Base-by-base conservation (phyloP, 2,888 invertebrate genomes). In the Drosophila formosana region DNA sequence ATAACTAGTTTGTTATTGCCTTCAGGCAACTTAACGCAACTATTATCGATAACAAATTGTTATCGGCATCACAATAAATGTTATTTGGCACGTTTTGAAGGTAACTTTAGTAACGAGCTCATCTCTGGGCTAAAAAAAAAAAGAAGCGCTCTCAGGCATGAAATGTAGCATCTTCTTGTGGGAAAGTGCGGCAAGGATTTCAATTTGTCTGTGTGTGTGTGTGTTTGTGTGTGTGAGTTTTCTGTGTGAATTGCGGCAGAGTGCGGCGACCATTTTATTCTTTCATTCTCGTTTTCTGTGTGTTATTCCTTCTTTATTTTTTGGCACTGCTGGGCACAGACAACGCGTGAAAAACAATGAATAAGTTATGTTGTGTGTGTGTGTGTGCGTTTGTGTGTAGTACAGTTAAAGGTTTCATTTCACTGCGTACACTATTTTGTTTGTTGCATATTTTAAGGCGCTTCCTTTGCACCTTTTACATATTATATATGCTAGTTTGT, bases 331-430 rank as follows among this genome's bases (percentile, higher is more conserved):
- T 47, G 45, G 47, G 57, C 66, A 50, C 75, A 71, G 79, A 82
- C 65, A 73, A 51, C 70, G 72, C 80, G 86, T 79, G 82, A 80
- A 82, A 75, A 41, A 66, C 75, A 79, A 88, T 88, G 80, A 83
- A 88, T 85, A 83, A 83, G 58, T 81, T 63, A 87, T 75, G 69
- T 65, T 53, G 58, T 23, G 63, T 57, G 77, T 71, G 67, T 80
- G 66, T 85, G 62, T 76, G 11, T 52, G 56, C 13, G 63, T 57
- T 72, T 69, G 67, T 80, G 64, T 85, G 60, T 76, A 53, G 80
- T 61, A 53, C 41, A 57, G 71, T 72, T 73, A 60, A 72, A 75
- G 70, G 68, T 78, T 80, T 84, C 67, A 67, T 64, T 64, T 71
- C 41, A 26, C 68, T 43, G 62, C 34, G 28, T 51, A 52, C 43